Evolutionary conservation across 2,888 invertebrate species (phyloP).

Genomic region (Argyra leucocephala): DNA sequence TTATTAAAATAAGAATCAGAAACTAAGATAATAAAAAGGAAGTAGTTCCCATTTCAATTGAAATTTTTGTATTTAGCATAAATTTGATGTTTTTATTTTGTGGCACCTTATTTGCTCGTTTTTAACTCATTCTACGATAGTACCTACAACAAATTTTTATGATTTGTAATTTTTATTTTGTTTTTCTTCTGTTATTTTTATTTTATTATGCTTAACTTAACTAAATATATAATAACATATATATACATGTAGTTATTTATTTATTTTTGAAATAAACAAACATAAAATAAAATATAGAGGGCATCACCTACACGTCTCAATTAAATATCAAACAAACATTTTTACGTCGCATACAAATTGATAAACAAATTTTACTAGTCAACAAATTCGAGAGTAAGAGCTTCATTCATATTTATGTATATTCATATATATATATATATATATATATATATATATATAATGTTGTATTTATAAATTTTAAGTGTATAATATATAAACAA

Average conservation of each 20-base stretch:
- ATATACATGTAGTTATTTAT: not conserved
- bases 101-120: not conserved
- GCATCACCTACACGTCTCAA: slow-evolving; percentile 26
- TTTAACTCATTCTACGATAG: not conserved
- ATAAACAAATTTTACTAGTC: slow-evolving; percentile 27
- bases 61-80: no score
- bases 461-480: no score
- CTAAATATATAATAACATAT: no score
- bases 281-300: slow-evolving; percentile 19
- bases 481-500: not conserved
- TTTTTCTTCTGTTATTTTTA: not conserved
- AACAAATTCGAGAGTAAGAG: slow-evolving; percentile 22
- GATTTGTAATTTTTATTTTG: slow-evolving; percentile 5
- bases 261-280: slow-evolving; percentile 6
- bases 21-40: no score
- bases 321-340: slow-evolving; percentile 29
- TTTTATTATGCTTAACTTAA: not conserved
- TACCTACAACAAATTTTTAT: not conserved
- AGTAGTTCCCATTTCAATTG: no score
- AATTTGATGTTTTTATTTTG: no score
- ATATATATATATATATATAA: not conserved
- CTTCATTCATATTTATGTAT: not conserved
- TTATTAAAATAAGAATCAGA: no score
- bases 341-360: slow-evolving; percentile 26
- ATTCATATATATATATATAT: not conserved